phyloP scores from a whole-genome alignment of 2,113 vertebrate genomes.

The Macaca nemestrina region DNA sequence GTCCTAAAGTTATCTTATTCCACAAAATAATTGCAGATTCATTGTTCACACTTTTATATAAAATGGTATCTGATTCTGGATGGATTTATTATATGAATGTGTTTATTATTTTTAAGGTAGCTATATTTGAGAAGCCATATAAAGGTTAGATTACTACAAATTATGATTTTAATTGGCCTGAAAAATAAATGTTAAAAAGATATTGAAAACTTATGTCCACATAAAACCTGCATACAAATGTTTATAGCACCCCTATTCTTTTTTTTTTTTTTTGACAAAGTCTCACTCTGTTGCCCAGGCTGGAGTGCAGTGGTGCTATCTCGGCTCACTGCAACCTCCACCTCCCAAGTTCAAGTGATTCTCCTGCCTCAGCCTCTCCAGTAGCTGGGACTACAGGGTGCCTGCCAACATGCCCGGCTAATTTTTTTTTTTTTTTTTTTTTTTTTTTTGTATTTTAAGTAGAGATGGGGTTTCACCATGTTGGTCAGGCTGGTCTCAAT shows the following conservation, averaged over 20 bases:
- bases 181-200: conserved; percentile 20
- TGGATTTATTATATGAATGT: neutral
- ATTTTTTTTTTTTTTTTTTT: too few species aligned
- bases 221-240: neutral
- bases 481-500: too few species aligned
- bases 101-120: conserved; percentile 40
- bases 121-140: conserved; percentile 21
- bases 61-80: neutral
- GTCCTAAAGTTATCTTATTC: conserved; percentile 31
- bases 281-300: too few species aligned
- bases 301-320: too few species aligned
- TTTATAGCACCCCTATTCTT: neutral
- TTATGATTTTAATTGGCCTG: neutral
- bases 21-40: conserved; percentile 29
- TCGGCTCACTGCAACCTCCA: too few species aligned
- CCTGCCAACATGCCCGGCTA: accelerated
- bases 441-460: too few species aligned
- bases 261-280: too few species aligned
- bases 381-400: too few species aligned
- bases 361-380: too few species aligned
- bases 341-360: too few species aligned
- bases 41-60: conserved; percentile 51
- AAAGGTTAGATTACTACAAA: conserved; percentile 32
- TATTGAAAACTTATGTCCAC: neutral
- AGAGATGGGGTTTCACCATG: too few species aligned